Base-by-base conservation (phyloP, 2,888 invertebrate species). In the Drosophila neutralis region DNA sequence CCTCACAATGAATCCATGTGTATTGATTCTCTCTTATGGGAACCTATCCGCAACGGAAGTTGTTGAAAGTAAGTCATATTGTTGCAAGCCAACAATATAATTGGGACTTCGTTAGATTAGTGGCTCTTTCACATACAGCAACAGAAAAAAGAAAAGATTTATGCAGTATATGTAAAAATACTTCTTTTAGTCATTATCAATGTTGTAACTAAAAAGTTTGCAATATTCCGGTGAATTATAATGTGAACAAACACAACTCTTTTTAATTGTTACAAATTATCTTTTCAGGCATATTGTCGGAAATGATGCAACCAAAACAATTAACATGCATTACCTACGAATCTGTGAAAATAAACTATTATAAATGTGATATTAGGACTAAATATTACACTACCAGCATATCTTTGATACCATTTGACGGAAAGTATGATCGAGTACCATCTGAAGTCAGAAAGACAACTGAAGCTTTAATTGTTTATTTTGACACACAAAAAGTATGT, bases 401-500 rank as follows among this genome's bases (percentile, higher is more conserved):
- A 35, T 75, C 54, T 35, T 51, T 85, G 56, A 58, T 87, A 51
- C 83, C 85, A 2, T 81, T 81, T 35, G 69, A 79, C n/a, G 88
- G 77, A 2, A 83, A 77, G 36, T 52, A 58, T 27, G 85, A 87
- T 48, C 53, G n/a, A 21, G 65, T 85, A 48, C 88, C 85, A 2
- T 31, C 63, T 21, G 86, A 83, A 58, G 65, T 87, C 0, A 54
- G 40, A 11, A 67, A 76, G 24, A 18, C 51, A 27, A 74, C 73
- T 13, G 85, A 85, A 67, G 81, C 83, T n/a, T 48, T 85, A 65
- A 83, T 85, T 13, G 61, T 85, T 35, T 87, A 79, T 54, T 85
- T 85, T 60, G 80, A 83, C 6, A 54, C 88, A 31, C 68, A 42
- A 31, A 77, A 87, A 49, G 85, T 81, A 57, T 61, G 83, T 76